phyloP scores from a whole-genome alignment of 2,113 vertebrate genomes.

The Hippocampus mohnikei region DNA sequence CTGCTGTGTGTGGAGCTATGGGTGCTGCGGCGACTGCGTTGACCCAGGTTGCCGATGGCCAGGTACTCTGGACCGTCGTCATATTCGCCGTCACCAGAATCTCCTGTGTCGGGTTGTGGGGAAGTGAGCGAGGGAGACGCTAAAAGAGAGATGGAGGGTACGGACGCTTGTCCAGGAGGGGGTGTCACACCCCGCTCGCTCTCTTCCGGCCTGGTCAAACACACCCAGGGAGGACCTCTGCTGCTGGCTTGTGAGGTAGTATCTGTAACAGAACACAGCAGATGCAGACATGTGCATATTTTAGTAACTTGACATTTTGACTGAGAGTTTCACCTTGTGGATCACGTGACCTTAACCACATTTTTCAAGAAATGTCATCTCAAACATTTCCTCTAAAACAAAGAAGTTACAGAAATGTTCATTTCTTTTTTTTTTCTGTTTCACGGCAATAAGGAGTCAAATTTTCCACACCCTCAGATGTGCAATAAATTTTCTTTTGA shows the following conservation, averaged over 20 bases:
- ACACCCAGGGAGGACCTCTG: constrained; percentile 58
- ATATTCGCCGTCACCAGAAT: constrained; percentile 76
- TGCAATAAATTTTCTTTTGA: too few relatives aligned
- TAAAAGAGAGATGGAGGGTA: constrained; percentile 39
- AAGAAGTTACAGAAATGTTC: too few relatives aligned
- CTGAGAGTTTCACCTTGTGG: too few relatives aligned
- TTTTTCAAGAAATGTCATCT: too few relatives aligned
- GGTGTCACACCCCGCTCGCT: constrained; percentile 5
- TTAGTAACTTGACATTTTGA: too few relatives aligned
- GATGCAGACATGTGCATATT: background rate
- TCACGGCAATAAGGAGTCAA: too few relatives aligned
- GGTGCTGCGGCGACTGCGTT: constrained; percentile 66
- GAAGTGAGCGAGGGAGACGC: constrained; percentile 27
- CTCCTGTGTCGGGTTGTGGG: constrained; percentile 40
- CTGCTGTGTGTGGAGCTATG: constrained; percentile 59
- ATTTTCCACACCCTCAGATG: too few relatives aligned
- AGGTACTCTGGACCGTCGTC: constrained; percentile 94
- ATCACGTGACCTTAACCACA: too few relatives aligned
- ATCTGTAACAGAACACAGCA: constrained; percentile 45
- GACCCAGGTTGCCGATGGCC: constrained; percentile 89
- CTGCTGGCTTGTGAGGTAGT: constrained; percentile 31
- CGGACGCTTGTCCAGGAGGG: background rate
- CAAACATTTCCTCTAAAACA: too few relatives aligned
- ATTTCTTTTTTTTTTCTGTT: too few relatives aligned
- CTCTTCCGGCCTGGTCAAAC: constrained; percentile 28